These are phyloP conservation scores for Fistularia commersonii DNA, from an alignment of 2,797 vertebrate genomes.

Conservation along the genomic window DNA sequence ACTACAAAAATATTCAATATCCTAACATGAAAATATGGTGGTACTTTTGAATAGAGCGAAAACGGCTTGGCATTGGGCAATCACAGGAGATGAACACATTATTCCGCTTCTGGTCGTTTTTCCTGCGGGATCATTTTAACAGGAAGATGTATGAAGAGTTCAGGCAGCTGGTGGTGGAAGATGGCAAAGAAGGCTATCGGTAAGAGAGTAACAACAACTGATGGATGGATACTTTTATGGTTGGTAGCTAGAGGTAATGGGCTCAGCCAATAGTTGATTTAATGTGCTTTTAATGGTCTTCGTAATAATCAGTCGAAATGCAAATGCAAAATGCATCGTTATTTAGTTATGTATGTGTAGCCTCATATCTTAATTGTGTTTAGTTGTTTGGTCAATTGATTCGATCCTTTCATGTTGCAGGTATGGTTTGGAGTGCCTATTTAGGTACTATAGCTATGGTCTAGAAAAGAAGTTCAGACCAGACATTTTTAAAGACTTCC, in stretches of 20 bases:
- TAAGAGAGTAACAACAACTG: constrained; percentile 31
- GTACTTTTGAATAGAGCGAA: constrained; percentile 80
- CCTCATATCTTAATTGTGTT: no score
- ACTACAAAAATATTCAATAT: no score
- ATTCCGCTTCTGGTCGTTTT: constrained; percentile 99
- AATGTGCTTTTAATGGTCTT: no score
- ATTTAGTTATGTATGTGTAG: background rate
- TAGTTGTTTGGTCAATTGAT: background rate
- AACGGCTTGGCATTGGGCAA: constrained; percentile 95
- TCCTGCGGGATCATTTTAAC: constrained; percentile 98
- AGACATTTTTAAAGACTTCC: constrained; percentile 98
- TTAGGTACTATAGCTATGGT: constrained; percentile 98
- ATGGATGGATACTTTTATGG: background rate
- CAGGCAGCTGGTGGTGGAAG: constrained; percentile 92
- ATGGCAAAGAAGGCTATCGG: constrained; percentile 97
- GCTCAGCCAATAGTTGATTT: no score
- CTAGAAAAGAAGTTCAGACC: constrained; percentile 95
- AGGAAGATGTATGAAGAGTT: constrained; percentile 99
- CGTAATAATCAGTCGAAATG: no score
- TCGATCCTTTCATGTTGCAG: constrained; percentile 55
- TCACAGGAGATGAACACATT: constrained; percentile 99
- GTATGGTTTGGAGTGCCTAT: constrained; percentile 98
- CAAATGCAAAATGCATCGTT: no score
- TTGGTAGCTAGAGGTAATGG: background rate
- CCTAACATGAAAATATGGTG: background rate